Conservation (phyloP, 2,797 vertebrate species). For the Neosalanx taihuensis region DNA sequence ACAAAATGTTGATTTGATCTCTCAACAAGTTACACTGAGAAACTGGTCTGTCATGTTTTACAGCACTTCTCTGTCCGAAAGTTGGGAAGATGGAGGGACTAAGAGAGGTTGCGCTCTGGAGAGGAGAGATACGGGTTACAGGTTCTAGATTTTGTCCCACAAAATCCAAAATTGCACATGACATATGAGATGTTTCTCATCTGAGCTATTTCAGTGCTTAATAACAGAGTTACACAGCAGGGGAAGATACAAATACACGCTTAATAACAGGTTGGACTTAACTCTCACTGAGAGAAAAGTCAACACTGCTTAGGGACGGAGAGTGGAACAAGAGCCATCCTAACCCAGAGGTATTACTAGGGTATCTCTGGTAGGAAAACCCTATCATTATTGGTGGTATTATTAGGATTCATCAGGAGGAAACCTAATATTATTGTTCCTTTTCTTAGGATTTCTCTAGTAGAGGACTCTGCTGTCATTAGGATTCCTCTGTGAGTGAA, state of each 20-base stretch:
- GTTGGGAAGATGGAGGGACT: neutral
- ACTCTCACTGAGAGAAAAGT: neutral
- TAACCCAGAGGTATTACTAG: too few species aligned
- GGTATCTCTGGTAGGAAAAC: too few species aligned
- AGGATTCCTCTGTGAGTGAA: too few species aligned
- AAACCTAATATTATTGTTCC: too few species aligned
- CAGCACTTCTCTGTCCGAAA: neutral
- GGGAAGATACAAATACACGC: constrained; percentile 27
- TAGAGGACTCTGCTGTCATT: too few species aligned
- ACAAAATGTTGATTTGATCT: too few species aligned
- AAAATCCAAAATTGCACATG: constrained; percentile 13
- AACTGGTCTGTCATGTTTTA: neutral
- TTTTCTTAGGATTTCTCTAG: too few species aligned
- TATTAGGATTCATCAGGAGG: too few species aligned
- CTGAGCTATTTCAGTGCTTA: constrained; percentile 59
- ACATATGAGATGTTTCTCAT: constrained; percentile 33
- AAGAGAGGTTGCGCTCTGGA: neutral
- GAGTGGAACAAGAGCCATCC: too few species aligned
- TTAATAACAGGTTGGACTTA: neutral
- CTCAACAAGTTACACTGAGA: neutral
- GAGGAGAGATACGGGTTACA: too few species aligned
- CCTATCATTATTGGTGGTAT: too few species aligned
- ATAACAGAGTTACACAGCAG: constrained; percentile 56
- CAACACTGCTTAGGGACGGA: too few species aligned
- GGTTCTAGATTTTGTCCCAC: constrained; percentile 10